These are phyloP conservation scores for Medauroidea extradentata DNA, from an alignment of 1,140 invertebrate species.

Conservation along the genomic window DNA sequence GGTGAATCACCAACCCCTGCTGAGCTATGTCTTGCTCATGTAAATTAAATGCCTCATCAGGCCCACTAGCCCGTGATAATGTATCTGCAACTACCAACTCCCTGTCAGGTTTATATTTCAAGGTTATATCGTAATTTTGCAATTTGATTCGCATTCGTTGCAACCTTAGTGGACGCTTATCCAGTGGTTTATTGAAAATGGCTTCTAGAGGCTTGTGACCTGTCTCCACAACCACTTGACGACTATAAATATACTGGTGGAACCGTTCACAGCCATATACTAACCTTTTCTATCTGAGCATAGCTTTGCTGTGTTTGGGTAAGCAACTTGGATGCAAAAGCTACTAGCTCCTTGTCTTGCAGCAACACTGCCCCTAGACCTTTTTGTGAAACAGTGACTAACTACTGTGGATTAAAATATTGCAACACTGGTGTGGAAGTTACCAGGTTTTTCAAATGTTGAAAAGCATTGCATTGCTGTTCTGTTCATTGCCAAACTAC, in stretches of 20 bases:
- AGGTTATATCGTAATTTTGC: no score
- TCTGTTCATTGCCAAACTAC: no score
- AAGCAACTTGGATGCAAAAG: conserved; percentile 38
- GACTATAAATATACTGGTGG: conserved; percentile 31
- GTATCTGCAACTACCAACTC: no score
- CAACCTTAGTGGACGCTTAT: no score
- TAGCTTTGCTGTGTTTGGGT: conserved; percentile 37
- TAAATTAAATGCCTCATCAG: no score
- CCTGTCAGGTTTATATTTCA: no score
- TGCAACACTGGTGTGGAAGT: background rate
- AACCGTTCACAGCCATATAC: background rate
- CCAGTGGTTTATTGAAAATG: conserved; percentile 42
- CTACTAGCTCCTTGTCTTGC: conserved; percentile 39
- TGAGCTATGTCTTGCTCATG: no score
- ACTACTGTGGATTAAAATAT: conserved; percentile 28
- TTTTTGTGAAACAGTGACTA: conserved; percentile 19
- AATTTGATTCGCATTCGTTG: no score
- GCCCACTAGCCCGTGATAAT: no score
- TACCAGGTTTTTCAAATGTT: background rate
- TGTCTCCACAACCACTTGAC: conserved; percentile 34
- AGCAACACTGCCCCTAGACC: conserved; percentile 42
- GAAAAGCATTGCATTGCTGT: no score
- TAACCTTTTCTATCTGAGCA: conserved; percentile 45
- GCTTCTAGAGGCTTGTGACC: conserved; percentile 41
- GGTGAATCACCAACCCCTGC: no score